These are phyloP conservation scores for Bos javanicus DNA, from an alignment of 2,113 vertebrate genomes.

Conservation along the genomic window DNA sequence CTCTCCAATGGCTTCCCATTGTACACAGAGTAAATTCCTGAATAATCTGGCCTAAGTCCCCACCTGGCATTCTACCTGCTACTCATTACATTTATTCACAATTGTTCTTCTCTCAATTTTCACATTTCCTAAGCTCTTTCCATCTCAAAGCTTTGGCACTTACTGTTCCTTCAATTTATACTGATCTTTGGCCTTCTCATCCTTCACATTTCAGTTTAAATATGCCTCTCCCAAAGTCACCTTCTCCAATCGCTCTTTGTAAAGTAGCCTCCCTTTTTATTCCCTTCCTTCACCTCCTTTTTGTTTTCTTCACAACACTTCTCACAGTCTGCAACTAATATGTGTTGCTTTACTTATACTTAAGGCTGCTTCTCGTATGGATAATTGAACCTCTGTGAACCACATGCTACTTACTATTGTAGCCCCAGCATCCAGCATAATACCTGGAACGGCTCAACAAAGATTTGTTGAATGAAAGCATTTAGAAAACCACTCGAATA, in stretches of 20 bases:
- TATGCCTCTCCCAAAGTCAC: not conserved
- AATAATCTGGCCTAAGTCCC: not conserved
- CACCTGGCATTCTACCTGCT: not conserved
- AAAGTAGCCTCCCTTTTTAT: not conserved
- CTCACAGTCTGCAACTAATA: not conserved
- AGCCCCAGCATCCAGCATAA: not conserved
- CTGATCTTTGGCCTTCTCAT: not conserved
- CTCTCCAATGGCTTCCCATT: not conserved
- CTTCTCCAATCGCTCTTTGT: not conserved
- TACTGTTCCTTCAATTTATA: not conserved
- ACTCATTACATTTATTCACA: not conserved
- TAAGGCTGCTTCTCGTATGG: not conserved
- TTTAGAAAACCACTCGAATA: slow-evolving; percentile 29
- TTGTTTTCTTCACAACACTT: not conserved
- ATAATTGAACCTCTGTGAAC: not conserved
- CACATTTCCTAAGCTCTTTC: not conserved
- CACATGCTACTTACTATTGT: not conserved
- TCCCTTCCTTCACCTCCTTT: not conserved
- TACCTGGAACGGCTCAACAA: not conserved
- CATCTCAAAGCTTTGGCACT: not conserved
- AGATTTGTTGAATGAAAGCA: not conserved
- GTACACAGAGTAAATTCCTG: not conserved
- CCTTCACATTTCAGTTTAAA: not conserved
- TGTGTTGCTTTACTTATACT: not conserved
- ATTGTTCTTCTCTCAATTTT: not conserved